Evolutionary conservation across 2,113 vertebrate genomes (phyloP).

Genomic region (Platysternon megacephalum): DNA sequence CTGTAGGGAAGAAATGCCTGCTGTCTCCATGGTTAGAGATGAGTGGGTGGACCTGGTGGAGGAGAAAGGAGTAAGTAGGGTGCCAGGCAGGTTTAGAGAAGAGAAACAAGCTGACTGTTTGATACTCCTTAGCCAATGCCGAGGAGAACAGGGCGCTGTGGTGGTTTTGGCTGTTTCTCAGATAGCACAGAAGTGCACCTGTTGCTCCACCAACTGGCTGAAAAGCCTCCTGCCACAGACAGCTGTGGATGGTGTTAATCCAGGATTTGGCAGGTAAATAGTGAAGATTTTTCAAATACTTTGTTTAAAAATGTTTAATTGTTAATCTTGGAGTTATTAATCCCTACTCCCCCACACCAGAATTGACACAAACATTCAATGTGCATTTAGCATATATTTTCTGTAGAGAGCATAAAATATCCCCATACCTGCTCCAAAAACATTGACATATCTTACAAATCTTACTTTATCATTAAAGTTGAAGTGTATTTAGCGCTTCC

Average conservation of each 20-base stretch:
- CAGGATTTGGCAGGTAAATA: rapidly evolving
- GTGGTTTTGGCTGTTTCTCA: rapidly evolving
- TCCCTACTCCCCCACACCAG: rapidly evolving
- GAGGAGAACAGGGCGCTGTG: not conserved
- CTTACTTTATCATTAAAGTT: no score
- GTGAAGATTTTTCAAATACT: not conserved
- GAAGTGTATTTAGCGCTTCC: no score
- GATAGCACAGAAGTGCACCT: not conserved
- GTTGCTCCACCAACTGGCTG: not conserved
- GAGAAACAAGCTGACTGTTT: not conserved
- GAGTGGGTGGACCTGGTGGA: no score
- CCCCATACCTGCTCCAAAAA: no score
- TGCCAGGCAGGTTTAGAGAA: not conserved
- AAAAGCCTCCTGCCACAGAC: not conserved
- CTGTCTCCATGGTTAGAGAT: no score
- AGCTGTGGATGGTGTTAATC: not conserved
- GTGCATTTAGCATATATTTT: not conserved
- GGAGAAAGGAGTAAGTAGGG: not conserved
- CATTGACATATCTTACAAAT: no score
- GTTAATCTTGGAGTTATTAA: not conserved
- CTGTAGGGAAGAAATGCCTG: no score
- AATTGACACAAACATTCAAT: no score
- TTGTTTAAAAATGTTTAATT: not conserved
- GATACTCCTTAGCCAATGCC: not conserved
- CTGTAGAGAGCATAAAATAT: not conserved